Evolutionary conservation across 92 coral and sea anemone genomes (phyloP).

Genomic region (Diadumene lineata): DNA sequence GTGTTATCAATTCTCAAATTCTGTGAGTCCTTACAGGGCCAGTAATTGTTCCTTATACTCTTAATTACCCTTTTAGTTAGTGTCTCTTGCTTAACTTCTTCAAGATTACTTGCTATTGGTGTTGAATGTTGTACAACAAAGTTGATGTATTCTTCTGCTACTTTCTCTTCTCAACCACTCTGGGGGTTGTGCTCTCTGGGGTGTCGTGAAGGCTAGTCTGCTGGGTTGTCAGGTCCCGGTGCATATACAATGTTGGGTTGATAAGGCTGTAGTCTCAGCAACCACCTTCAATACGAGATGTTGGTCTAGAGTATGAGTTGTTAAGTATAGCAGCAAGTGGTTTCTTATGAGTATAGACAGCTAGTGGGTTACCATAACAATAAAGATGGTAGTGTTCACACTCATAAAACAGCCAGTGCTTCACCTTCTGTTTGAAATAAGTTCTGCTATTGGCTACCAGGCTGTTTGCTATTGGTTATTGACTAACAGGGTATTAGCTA

Average conservation of each 20-base stretch:
- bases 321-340: conserved; percentile 42
- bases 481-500: no score
- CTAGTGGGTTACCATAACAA: conserved; percentile 33
- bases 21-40: no score
- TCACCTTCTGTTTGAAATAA: no score
- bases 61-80: conserved; percentile 31
- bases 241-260: conserved; percentile 38
- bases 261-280: conserved; percentile 43
- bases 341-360: conserved; percentile 53
- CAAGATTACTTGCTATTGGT: conserved; percentile 41
- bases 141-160: conserved; percentile 57
- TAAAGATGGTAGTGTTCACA: conserved; percentile 33
- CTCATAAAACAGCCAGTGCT: no score
- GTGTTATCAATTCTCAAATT: no score
- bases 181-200: conserved; percentile 35
- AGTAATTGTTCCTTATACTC: conserved; percentile 33
- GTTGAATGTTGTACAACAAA: conserved; percentile 49
- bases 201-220: conserved; percentile 49
- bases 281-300: conserved; percentile 54
- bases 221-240: conserved; percentile 35
- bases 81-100: neutral
- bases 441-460: no score
- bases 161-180: conserved; percentile 48
- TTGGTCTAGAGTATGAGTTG: conserved; percentile 40
- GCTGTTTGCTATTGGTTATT: no score